These are phyloP conservation scores for Aleiodes testaceus DNA, from an alignment of 2,888 invertebrate genomes.

Conservation along the genomic window DNA sequence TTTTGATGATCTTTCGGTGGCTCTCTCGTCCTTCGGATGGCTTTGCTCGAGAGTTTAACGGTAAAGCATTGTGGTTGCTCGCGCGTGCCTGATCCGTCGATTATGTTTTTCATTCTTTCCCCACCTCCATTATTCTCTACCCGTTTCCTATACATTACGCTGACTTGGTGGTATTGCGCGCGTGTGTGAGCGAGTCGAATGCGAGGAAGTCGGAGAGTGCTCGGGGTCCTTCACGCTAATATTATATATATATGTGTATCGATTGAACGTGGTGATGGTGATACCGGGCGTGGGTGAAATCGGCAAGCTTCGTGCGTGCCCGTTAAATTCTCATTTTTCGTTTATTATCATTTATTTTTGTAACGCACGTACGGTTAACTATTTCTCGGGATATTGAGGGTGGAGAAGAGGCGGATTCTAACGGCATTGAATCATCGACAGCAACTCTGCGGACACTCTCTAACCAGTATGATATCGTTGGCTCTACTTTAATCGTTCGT, in stretches of 20 bases:
- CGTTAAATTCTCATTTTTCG: constrained; percentile 26
- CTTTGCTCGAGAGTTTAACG: constrained; percentile 37
- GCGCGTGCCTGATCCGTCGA: constrained; percentile 42
- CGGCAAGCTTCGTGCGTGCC: constrained; percentile 42
- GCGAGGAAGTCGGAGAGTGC: constrained; percentile 28
- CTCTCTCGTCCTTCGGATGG: constrained; percentile 38
- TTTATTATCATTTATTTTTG: constrained; percentile 10
- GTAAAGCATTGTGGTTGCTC: constrained; percentile 46
- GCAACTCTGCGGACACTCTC: constrained; percentile 10
- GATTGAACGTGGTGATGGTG: constrained; percentile 28
- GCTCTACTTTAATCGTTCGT: too few relatives aligned
- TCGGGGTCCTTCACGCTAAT: not conserved
- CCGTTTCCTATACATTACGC: constrained; percentile 5
- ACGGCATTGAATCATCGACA: constrained; percentile 43
- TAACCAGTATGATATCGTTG: not conserved
- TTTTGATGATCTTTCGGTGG: constrained; percentile 55
- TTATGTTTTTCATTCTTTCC: constrained; percentile 29
- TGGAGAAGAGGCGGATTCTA: constrained; percentile 39
- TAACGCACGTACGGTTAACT: constrained; percentile 26
- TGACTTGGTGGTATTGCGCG: constrained; percentile 1
- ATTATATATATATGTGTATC: constrained; percentile 27
- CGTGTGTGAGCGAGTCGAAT: not conserved
- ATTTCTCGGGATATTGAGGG: constrained; percentile 24
- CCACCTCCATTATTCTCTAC: not conserved
- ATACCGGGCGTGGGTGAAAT: constrained; percentile 40